These are phyloP conservation scores for Champsocephalus gunnari DNA, from an alignment of 2,797 vertebrate species.

Conservation along the genomic window DNA sequence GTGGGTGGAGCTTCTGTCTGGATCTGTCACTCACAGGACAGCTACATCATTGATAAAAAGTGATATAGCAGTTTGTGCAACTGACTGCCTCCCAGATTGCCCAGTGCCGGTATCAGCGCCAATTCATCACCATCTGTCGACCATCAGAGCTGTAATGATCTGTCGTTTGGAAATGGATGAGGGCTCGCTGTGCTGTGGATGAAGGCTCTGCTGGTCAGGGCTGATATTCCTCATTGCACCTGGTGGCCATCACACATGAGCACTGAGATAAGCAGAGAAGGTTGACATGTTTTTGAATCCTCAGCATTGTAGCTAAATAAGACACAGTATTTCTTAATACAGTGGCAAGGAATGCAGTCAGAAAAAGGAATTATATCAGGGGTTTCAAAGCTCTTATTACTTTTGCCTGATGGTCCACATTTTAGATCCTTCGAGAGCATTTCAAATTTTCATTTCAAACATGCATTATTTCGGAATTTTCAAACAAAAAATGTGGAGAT, in stretches of 20 bases:
- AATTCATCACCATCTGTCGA: conserved; percentile 77
- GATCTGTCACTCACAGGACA: conserved; percentile 38
- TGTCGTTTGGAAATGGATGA: conserved; percentile 72
- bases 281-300: conserved; percentile 25
- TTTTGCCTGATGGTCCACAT: not conserved
- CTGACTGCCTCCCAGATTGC: conserved; percentile 63
- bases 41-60: conserved; percentile 55
- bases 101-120: conserved; percentile 55
- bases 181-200: conserved; percentile 49
- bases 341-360: not conserved
- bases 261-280: conserved; percentile 30
- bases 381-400: not conserved
- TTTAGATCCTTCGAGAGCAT: not conserved
- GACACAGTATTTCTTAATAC: not conserved
- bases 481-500: too few species aligned
- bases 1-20: conserved; percentile 27
- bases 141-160: conserved; percentile 76
- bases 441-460: too few species aligned
- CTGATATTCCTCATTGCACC: conserved; percentile 54
- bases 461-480: too few species aligned
- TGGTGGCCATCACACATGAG: conserved; percentile 47
- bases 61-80: conserved; percentile 69
- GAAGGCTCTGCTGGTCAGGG: conserved; percentile 42
- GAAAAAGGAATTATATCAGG: not conserved
- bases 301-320: conserved; percentile 5